Base-by-base conservation (phyloP, 1,140 invertebrate species). In the Micrasema minimum region DNA sequence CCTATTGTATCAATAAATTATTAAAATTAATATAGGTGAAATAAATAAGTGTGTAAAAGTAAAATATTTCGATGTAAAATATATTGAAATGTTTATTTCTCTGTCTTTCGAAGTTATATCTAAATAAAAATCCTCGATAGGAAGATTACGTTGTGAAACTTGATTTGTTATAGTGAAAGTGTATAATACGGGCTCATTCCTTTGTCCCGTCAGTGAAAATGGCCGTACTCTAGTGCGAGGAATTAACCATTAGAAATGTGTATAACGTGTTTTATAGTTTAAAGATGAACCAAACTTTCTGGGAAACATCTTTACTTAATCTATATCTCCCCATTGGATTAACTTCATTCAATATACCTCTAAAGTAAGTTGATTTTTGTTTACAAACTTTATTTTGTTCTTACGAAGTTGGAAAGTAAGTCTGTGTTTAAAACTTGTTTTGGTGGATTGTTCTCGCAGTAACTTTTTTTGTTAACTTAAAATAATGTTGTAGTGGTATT, bases 141-240 rank as follows among this genome's bases (percentile, higher is more conserved):
- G n/a, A n/a, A n/a, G n/a, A n/a, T n/a, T n/a, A n/a, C n/a, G n/a
- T n/a, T n/a, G n/a, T n/a, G n/a, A n/a, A n/a, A n/a, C n/a, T n/a
- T n/a, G n/a, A n/a, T n/a, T 62, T 62, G 46, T 62, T 48, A 50
- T 31, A 11, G 67, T 69, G 67, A 62, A 64, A 69, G 66, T 69
- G 55, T 51, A 16, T 20, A 38, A 59, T 64, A 64, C 45, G 67
- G 67, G 57, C 18, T 69, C 67, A 62, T 69, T 57, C 67, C 67
- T 69, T 69, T 69, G 67, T 69, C 67, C 67, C 43, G 46, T 62
- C 57, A 62, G 67, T 69, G 67, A 69, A 69, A 62, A 69, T 69
- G 67, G 67, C 67, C 67, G 67, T n/a, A 69, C 66, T 31, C 55
- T 38, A 51, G 67, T 53, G 48, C 41, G 48, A 69, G 45, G 51